Evolutionary conservation across 2,888 invertebrate species (phyloP).

Genomic region (Melanostoma mellinum): DNA sequence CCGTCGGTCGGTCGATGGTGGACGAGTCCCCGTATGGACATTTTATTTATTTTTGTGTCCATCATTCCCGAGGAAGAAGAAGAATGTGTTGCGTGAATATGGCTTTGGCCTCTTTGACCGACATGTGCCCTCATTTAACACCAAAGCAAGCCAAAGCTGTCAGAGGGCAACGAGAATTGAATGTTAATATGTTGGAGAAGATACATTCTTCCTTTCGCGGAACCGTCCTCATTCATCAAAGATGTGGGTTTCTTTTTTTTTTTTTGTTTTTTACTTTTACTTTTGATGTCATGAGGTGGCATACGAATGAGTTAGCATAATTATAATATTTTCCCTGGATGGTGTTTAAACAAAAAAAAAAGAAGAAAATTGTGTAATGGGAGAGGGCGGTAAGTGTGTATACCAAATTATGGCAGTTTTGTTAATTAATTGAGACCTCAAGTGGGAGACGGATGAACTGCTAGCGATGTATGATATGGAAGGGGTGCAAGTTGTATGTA

Average conservation of each 20-base stretch:
- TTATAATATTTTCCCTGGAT: conserved; percentile 34
- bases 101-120: conserved; percentile 64
- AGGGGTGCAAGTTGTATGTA: neutral
- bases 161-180: conserved; percentile 60
- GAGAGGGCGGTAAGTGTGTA: conserved; percentile 22
- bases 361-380: conserved; percentile 31
- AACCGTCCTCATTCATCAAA: conserved; percentile 58
- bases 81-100: conserved; percentile 33
- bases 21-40: conserved; percentile 47
- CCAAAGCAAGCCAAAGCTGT: conserved; percentile 25
- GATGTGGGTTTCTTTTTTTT: conserved; percentile 12
- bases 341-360: conserved; percentile 22
- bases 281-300: conserved; percentile 19
- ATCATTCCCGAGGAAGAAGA: conserved; percentile 20
- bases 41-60: conserved; percentile 55
- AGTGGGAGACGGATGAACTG: neutral
- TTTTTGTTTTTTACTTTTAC: neutral
- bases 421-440: conserved; percentile 66
- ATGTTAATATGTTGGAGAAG: conserved; percentile 56
- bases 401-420: conserved; percentile 42
- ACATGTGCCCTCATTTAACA: conserved; percentile 71
- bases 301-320: conserved; percentile 30
- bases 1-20: neutral
- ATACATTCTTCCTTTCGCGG: conserved; percentile 39
- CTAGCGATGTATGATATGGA: neutral